A percentile compares a stretch with the other conserved stretches of the same genome.
Evolutionary conservation across 2,888 invertebrate species (phyloP).

Genomic region (Pachymerium ferrugineum): DNA sequence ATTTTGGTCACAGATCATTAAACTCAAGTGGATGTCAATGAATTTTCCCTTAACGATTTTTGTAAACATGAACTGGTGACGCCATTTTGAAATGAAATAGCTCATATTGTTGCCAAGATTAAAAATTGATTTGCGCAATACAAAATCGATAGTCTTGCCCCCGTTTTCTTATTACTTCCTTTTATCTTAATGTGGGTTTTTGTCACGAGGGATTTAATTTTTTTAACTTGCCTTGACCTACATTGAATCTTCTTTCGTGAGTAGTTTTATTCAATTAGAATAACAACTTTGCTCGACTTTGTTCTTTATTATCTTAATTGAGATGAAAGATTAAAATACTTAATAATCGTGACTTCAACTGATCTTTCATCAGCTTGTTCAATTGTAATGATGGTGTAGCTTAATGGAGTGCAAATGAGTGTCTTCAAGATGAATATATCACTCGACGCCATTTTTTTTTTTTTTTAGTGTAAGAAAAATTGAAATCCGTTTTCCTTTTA

Average conservation of each 20-base stretch:
- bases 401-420: background rate
- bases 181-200: no score
- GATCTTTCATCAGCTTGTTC: background rate
- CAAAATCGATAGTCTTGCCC: no score
- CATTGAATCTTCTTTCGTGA: background rate
- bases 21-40: slow-evolving; percentile 5
- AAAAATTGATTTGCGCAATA: no score
- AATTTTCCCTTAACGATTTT: background rate
- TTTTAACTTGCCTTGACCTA: background rate
- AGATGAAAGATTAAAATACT: slow-evolving; percentile 11
- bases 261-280: background rate
- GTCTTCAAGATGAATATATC: background rate
- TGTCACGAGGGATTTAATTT: no score
- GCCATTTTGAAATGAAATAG: background rate
- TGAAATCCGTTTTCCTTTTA: background rate
- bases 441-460: background rate
- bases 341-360: background rate
- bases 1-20: slow-evolving; percentile 6
- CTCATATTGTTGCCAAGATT: no score
- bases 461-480: no score
- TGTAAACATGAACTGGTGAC: no score
- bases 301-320: background rate
- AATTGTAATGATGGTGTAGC: background rate
- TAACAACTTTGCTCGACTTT: background rate
- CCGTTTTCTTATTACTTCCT: no score